Percentiles rank a stretch among this genome's conserved stretches.
These are phyloP conservation scores for Habrosyne pyritoides DNA, from an alignment of 2,888 invertebrate genomes.

Conservation along the genomic window DNA sequence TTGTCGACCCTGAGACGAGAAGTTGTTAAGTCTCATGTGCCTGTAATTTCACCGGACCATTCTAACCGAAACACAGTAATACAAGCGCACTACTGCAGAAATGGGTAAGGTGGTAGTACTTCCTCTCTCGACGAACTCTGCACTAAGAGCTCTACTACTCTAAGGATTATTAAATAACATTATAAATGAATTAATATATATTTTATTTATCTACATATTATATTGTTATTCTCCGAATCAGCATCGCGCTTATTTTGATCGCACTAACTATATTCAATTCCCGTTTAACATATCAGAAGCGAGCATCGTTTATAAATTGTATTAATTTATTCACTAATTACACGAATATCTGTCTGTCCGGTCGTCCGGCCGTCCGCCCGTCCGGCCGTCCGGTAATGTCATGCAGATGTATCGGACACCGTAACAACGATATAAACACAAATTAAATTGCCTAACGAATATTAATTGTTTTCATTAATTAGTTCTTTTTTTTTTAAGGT, in stretches of 20 bases:
- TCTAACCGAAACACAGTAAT: too few species aligned
- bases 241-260: too few species aligned
- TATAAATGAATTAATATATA: too few species aligned
- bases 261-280: not conserved
- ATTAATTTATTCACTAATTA: constrained; percentile 69
- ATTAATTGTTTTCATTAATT: constrained; percentile 40
- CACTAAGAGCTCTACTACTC: too few species aligned
- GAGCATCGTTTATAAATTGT: not conserved
- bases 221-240: not conserved
- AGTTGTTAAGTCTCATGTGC: too few species aligned
- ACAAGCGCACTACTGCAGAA: too few species aligned
- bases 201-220: constrained; percentile 5
- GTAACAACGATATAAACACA: constrained; percentile 41
- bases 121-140: too few species aligned
- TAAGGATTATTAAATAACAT: too few species aligned
- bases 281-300: not conserved
- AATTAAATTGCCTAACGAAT: constrained; percentile 49
- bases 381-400: constrained; percentile 41
- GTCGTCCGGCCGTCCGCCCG: constrained; percentile 32
- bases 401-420: constrained; percentile 34
- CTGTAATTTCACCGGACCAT: too few species aligned
- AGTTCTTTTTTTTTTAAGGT: not conserved
- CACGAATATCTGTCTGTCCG: constrained; percentile 23
- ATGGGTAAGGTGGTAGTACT: too few species aligned
- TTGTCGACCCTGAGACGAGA: too few species aligned